Evolutionary conservation across 30 jellyfish, hydroid and myxozoan genomes (phyloP).

Genomic region (Hydractinia symbiolongicarpus): DNA sequence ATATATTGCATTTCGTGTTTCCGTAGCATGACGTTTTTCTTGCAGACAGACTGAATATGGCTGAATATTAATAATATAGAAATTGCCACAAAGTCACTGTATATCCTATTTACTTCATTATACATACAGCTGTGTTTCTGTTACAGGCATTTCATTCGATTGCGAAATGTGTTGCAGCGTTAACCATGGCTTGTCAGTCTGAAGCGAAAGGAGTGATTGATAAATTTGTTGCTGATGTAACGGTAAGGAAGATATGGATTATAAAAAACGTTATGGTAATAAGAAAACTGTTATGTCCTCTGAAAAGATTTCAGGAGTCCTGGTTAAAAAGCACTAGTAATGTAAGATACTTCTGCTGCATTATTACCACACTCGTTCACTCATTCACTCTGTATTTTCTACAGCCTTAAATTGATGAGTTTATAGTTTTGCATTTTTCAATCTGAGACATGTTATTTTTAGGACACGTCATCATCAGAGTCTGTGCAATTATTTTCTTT

Average conservation of each 20-base stretch:
- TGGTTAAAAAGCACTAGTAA: no score
- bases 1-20: no score
- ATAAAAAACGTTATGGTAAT: neutral
- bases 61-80: no score
- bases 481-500: conserved; percentile 72
- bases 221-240: conserved; percentile 56
- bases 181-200: conserved; percentile 65
- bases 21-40: no score
- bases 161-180: conserved; percentile 90
- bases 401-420: neutral
- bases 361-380: no score
- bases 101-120: no score
- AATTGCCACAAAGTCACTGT: no score
- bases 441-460: neutral
- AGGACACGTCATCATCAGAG: conserved; percentile 73
- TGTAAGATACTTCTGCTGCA: no score
- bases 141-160: conserved; percentile 84
- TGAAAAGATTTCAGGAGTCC: no score
- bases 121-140: neutral
- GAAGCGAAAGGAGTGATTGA: conserved; percentile 64
- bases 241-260: conserved; percentile 25
- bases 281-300: neutral
- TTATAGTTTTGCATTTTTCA: neutral
- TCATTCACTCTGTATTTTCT: neutral
- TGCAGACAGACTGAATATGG: no score